Conservation (phyloP, 1,140 invertebrate genomes). For the Drosophila parabipectinata region DNA sequence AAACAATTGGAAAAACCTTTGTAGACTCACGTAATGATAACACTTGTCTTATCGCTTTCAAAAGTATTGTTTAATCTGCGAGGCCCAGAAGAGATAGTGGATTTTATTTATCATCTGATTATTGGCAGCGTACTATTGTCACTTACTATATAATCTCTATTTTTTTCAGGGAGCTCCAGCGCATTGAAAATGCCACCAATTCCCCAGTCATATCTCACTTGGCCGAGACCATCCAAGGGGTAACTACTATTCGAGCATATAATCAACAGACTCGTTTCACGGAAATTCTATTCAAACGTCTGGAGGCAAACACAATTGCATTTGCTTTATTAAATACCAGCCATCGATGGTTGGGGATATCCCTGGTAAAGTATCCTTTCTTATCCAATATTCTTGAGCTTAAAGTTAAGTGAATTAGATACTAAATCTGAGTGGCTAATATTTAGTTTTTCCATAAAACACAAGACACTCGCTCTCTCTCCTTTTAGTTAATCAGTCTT, state of each 20-base stretch:
- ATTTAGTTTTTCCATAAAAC: not conserved
- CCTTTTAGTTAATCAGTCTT: constrained; percentile 20
- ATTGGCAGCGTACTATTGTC: not conserved
- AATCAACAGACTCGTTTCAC: constrained; percentile 88
- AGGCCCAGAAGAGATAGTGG: not conserved
- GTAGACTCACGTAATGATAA: not conserved
- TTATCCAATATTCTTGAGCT: too few species aligned
- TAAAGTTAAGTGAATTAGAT: constrained; percentile 1
- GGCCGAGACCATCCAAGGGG: constrained; percentile 88
- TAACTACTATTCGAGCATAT: constrained; percentile 89
- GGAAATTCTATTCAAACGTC: constrained; percentile 86
- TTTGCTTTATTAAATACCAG: constrained; percentile 91
- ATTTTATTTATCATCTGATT: not conserved
- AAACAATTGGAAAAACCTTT: constrained; percentile 2
- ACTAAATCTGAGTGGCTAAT: not conserved
- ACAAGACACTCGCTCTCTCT: constrained; percentile 24
- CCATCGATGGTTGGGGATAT: constrained; percentile 92
- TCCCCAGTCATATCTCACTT: constrained; percentile 90
- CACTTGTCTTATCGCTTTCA: not conserved
- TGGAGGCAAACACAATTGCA: constrained; percentile 90
- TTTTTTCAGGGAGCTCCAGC: constrained; percentile 88
- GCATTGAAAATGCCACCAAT: constrained; percentile 88
- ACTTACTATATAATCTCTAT: not conserved
- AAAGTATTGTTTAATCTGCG: not conserved
- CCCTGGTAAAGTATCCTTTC: constrained; percentile 86